Evolutionary conservation across 2,888 invertebrate species (phyloP), one percentile per base, ranked within the genome.

Genomic region (Pardosa pseudoannulata): DNA sequence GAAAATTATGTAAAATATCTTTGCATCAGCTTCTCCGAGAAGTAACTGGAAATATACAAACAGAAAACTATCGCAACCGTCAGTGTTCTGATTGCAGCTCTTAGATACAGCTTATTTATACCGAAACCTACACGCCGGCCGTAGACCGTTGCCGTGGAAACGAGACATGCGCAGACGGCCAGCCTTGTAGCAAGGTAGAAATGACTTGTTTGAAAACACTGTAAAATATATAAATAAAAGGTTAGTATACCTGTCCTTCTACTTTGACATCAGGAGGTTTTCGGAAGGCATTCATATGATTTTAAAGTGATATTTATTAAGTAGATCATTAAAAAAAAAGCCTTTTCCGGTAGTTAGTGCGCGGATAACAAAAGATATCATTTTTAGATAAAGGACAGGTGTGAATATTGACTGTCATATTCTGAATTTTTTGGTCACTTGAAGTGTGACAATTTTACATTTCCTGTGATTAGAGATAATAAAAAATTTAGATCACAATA

Each of bases 141-240:
- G 76, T 65, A 71, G 76, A 76, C 72, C 27, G 82, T 83, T 76
- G 41, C 72, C 65, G 76, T 76, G 82, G 64, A 13, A 46, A 83
- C 82, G 16, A 16, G 27, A 29, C 82, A 75, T 75, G 71, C 71
- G 76, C 82, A 46, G 70, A 16, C 6, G 7, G 6, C 27, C 82
- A 83, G 82, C 82, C 82, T 83, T 83, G 82, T 71, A 65, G 41
- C 31, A 71, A 76, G 71, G 76, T 64, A 76, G 81, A 82, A 74
- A 68, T 56, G 50, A 3, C 72, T 72, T 71, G 76, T 83, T 83
- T 41, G 68, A 83, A 75, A 72, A 56, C 41, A 64, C 32, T 72
- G 31, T 27, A 71, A 36, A 64, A 31, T 39, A 41, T n/a, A 56
- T 16, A 29, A 56, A 79, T 65, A 80, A 81, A 75, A 29, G 39